These are phyloP conservation scores for Lasioglossum villosulum DNA, from an alignment of 2,888 invertebrate species.

Conservation along the genomic window DNA sequence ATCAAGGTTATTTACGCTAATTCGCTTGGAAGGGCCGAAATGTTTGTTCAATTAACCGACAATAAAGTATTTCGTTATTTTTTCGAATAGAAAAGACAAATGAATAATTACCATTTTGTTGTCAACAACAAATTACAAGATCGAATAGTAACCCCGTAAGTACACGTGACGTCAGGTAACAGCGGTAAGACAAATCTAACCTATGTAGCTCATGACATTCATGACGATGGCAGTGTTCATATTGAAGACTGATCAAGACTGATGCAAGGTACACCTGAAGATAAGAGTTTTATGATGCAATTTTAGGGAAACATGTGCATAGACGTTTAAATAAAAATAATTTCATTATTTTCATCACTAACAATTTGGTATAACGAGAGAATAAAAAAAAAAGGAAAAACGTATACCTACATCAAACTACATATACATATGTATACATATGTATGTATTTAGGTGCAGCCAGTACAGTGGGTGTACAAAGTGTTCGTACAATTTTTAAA, in stretches of 20 bases:
- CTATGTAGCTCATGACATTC: not conserved
- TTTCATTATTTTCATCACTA: not conserved
- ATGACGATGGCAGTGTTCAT: not conserved
- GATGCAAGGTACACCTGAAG: not conserved
- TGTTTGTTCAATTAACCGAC: not conserved
- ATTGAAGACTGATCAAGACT: not conserved
- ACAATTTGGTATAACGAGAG: not conserved
- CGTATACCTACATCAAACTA: not conserved
- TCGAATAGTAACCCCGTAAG: not conserved
- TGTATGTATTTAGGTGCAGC: not conserved
- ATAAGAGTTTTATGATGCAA: not conserved
- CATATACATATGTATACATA: not conserved
- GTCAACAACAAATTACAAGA: not conserved
- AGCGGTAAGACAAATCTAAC: not conserved
- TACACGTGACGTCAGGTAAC: not conserved
- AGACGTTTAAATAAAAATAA: not conserved
- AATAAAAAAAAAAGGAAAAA: not conserved
- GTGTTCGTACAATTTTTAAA: too few relatives aligned
- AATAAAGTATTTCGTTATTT: not conserved
- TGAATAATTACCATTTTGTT: constrained; percentile 46
- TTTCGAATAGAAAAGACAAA: not conserved
- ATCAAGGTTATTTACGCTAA: constrained; percentile 33
- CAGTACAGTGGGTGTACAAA: too few relatives aligned
- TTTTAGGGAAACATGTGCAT: not conserved
- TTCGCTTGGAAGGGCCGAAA: not conserved